Percentiles rank a stretch among this genome's conserved stretches.
These are phyloP conservation scores for Neoaliturus tenellus DNA, from an alignment of 2,888 invertebrate species.

Conservation along the genomic window DNA sequence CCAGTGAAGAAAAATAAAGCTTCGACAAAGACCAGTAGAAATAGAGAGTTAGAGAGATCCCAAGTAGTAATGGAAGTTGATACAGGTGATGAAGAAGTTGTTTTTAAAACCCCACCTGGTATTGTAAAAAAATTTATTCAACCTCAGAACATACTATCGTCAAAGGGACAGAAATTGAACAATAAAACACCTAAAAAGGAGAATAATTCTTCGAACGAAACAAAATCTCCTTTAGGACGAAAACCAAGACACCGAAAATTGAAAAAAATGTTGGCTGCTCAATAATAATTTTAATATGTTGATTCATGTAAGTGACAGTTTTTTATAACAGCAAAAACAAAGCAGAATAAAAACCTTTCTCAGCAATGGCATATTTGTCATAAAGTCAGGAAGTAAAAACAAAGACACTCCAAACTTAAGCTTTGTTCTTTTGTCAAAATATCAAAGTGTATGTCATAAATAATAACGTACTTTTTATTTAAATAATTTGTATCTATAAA, in stretches of 20 bases:
- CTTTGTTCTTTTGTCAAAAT: no score
- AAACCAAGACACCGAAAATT: constrained; percentile 12
- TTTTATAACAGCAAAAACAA: no score
- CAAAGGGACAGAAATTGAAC: neutral
- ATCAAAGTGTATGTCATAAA: no score
- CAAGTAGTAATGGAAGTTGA: neutral
- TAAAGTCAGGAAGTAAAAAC: no score
- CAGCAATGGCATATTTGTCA: no score
- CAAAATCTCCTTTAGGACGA: neutral
- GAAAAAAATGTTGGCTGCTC: neutral
- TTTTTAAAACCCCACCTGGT: neutral
- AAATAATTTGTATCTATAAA: no score
- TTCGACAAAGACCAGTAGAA: neutral
- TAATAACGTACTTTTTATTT: no score
- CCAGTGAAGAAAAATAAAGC: neutral
- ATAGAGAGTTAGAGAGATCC: neutral
- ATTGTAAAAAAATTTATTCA: neutral
- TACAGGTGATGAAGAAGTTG: neutral
- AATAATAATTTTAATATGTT: neutral
- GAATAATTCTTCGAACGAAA: neutral
- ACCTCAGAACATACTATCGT: no score
- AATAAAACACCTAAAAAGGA: neutral
- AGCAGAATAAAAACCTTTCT: no score
- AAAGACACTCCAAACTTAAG: no score
- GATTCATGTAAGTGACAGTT: no score